Evolutionary conservation across 2,888 invertebrate species (phyloP).

Genomic region (Diarsia dahlii): DNA sequence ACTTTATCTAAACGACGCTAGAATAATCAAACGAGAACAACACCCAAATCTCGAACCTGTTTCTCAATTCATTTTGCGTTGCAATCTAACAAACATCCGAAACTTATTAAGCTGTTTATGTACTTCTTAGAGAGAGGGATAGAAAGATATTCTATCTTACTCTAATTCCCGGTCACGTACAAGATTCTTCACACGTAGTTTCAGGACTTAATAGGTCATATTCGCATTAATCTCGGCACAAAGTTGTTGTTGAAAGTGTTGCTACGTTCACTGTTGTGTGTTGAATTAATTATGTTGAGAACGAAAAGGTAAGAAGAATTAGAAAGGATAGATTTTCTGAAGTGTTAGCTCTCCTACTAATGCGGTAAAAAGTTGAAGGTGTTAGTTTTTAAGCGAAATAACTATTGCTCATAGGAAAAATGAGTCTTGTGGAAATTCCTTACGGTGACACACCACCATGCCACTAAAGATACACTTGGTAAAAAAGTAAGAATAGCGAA

Average conservation of each 20-base stretch:
- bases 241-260: slow-evolving; percentile 61
- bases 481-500: too few relatives aligned
- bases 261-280: slow-evolving; percentile 34
- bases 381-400: not conserved
- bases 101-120: slow-evolving; percentile 69
- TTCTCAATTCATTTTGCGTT: slow-evolving; percentile 67
- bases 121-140: slow-evolving; percentile 55
- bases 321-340: not conserved
- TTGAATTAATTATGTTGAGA: slow-evolving; percentile 53
- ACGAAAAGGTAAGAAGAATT: not conserved
- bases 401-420: not conserved
- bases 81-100: slow-evolving; percentile 69
- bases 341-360: not conserved
- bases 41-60: slow-evolving; percentile 32
- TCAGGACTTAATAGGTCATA: slow-evolving; percentile 68
- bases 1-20: slow-evolving; percentile 27
- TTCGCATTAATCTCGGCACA: slow-evolving; percentile 59
- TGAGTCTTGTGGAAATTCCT: not conserved
- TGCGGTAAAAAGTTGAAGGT: not conserved
- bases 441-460: not conserved
- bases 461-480: too few relatives aligned
- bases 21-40: slow-evolving; percentile 56
- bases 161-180: slow-evolving; percentile 57
- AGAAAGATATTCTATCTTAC: slow-evolving; percentile 17
- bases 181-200: slow-evolving; percentile 68